These are phyloP conservation scores for Argyrosomus regius DNA, from an alignment of 2,797 vertebrate genomes.

Conservation along the genomic window DNA sequence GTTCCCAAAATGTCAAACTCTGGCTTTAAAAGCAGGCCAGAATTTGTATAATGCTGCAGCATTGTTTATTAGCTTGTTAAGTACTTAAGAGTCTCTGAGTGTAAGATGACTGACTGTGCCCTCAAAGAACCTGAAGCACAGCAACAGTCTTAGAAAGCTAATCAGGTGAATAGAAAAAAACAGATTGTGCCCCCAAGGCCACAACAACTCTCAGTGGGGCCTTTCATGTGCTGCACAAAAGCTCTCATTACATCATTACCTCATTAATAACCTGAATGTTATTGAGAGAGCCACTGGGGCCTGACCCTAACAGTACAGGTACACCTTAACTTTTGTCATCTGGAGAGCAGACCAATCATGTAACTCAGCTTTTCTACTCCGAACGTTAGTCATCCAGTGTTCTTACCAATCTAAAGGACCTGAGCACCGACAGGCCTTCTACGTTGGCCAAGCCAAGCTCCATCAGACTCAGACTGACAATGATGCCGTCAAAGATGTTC, in stretches of 20 bases:
- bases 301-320: not conserved
- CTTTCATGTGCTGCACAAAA: conserved; percentile 16
- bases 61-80: not conserved
- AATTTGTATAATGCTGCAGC: not conserved
- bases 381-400: not conserved
- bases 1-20: not conserved
- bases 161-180: conserved; percentile 31
- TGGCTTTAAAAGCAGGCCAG: not conserved
- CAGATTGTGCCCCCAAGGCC: conserved; percentile 18
- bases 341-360: not conserved
- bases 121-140: not conserved
- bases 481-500: conserved; percentile 98
- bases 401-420: conserved; percentile 97
- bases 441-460: conserved; percentile 95
- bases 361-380: not conserved
- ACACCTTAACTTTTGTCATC: conserved; percentile 7
- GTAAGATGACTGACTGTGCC: not conserved
- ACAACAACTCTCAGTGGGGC: conserved; percentile 13
- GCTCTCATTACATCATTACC: conserved; percentile 40
- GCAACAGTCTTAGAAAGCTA: conserved; percentile 11
- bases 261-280: conserved; percentile 29
- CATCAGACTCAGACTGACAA: conserved; percentile 97
- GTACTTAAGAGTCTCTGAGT: not conserved
- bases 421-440: conserved; percentile 95
- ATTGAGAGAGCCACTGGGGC: not conserved